Evolutionary conservation across 1,140 invertebrate species (phyloP).

Genomic region (Euwallacea similis): DNA sequence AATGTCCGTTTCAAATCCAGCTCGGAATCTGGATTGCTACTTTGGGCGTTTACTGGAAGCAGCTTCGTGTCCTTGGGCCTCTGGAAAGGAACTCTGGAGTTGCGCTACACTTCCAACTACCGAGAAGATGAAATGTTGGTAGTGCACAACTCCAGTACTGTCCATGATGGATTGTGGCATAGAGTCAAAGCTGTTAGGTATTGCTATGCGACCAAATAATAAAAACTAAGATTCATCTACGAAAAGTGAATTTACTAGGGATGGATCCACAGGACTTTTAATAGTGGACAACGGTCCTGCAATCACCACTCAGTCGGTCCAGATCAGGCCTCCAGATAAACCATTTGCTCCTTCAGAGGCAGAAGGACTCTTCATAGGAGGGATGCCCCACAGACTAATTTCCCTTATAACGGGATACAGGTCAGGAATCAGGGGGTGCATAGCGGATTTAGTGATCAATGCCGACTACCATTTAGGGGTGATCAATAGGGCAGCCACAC

Average conservation of each 20-base stretch:
- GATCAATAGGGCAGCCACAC: conserved; percentile 45
- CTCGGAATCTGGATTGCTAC: conserved; percentile 73
- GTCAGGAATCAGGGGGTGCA: conserved; percentile 77
- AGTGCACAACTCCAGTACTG: conserved; percentile 80
- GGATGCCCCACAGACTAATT: conserved; percentile 71
- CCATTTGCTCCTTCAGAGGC: conserved; percentile 75
- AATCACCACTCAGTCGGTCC: conserved; percentile 76
- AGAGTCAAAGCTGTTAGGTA: conserved; percentile 84
- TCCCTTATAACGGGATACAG: conserved; percentile 64
- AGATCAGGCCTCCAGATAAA: conserved; percentile 80
- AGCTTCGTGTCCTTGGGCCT: conserved; percentile 84
- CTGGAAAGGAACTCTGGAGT: conserved; percentile 67
- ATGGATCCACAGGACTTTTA: conserved; percentile 81
- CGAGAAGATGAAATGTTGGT: conserved; percentile 71
- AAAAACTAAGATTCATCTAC: background rate
- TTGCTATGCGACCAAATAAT: conserved; percentile 17
- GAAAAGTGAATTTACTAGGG: conserved; percentile 57
- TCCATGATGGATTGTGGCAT: conserved; percentile 93
- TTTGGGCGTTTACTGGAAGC: conserved; percentile 84
- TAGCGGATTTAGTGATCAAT: conserved; percentile 76
- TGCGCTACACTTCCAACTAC: conserved; percentile 76
- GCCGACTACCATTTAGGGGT: conserved; percentile 66
- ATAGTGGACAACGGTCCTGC: conserved; percentile 82
- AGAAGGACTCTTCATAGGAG: conserved; percentile 80
- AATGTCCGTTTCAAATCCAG: conserved; percentile 74